Conservation (phyloP, 1,140 invertebrate species). For the Rhyacophila brunnea region DNA sequence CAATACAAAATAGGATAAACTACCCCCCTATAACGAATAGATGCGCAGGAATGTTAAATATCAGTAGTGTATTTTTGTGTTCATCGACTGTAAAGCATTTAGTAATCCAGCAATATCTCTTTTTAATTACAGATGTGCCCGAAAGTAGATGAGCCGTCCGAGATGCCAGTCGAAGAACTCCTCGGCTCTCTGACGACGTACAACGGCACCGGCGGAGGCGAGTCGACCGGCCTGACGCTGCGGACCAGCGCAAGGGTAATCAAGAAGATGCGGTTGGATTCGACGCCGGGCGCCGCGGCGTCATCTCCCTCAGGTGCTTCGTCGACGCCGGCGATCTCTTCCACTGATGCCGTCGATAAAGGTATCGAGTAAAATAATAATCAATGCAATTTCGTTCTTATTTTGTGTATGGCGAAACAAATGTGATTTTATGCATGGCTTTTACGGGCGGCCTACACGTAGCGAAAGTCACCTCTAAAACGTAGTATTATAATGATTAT, state of each 20-base stretch:
- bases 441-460: too few species aligned
- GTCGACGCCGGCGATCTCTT: too few species aligned
- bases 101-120: neutral
- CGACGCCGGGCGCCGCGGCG: constrained; percentile 11
- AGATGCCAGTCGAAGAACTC: constrained; percentile 43
- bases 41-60: too few species aligned
- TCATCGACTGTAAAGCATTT: neutral
- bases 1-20: too few species aligned
- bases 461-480: too few species aligned
- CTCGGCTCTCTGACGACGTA: constrained; percentile 60
- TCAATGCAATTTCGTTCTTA: too few species aligned
- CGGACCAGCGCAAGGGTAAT: constrained; percentile 66
- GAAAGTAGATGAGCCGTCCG: neutral
- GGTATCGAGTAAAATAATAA: too few species aligned
- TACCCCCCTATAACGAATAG: too few species aligned
- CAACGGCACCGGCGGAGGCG: constrained; percentile 36
- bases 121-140: constrained; percentile 9
- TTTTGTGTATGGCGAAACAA: too few species aligned
- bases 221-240: constrained; percentile 50
- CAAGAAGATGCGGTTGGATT: constrained; percentile 60
- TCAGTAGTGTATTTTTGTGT: neutral
- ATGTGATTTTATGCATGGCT: too few species aligned
- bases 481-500: too few species aligned
- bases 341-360: too few species aligned
- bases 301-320: neutral